phyloP scores from a whole-genome alignment of 2,888 invertebrate genomes.

The Laspeyria flexula region DNA sequence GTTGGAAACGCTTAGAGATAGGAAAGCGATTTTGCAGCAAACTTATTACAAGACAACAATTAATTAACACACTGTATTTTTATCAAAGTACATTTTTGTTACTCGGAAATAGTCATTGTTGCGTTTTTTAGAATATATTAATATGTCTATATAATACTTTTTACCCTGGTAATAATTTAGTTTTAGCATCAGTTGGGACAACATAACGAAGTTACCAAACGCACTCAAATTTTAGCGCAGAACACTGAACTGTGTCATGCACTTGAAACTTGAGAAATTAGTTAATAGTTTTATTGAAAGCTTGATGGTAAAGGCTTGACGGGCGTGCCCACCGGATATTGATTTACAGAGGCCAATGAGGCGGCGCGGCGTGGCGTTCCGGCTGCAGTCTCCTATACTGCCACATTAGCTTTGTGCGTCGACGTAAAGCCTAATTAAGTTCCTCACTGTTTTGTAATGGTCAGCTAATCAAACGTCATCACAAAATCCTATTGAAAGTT shows the following conservation, averaged over 20 bases:
- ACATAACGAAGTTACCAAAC: no score
- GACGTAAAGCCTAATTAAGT: slow-evolving; percentile 69
- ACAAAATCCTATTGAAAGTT: background rate
- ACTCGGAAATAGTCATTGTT: no score
- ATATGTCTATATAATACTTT: no score
- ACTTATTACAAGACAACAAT: no score
- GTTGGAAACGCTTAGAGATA: no score
- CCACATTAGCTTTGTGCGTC: slow-evolving; percentile 67
- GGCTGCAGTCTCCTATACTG: slow-evolving; percentile 51
- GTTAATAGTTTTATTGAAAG: slow-evolving; percentile 55
- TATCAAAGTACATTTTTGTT: no score
- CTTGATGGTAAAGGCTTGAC: slow-evolving; percentile 51
- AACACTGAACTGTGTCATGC: background rate
- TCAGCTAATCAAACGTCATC: slow-evolving; percentile 7
- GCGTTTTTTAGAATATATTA: no score
- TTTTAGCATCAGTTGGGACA: no score
- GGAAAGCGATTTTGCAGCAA: no score
- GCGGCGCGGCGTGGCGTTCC: slow-evolving; percentile 67
- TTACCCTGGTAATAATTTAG: no score
- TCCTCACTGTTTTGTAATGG: slow-evolving; percentile 43
- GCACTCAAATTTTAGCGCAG: no score
- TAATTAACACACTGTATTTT: no score
- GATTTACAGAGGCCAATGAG: slow-evolving; percentile 76
- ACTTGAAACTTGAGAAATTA: slow-evolving; percentile 47
- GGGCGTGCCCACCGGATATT: slow-evolving; percentile 78